Evolutionary conservation across 2,113 vertebrate genomes (phyloP).

Genomic region (zebrafish (Danio rerio)): DNA sequence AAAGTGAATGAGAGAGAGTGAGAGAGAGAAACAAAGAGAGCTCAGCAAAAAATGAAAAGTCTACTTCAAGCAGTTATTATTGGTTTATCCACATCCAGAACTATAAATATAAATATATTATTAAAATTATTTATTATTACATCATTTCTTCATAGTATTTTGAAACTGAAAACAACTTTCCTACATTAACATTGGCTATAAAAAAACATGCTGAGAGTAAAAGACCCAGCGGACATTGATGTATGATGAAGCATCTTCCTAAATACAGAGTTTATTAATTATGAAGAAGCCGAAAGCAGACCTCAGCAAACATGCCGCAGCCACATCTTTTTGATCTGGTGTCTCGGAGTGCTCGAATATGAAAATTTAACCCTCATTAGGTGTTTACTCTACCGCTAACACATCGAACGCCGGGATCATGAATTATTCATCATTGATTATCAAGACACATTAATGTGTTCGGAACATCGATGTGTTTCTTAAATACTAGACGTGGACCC

Average conservation of each 20-base stretch:
- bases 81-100: too few relatives aligned
- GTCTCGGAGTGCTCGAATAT: not conserved
- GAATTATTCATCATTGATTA: conserved; percentile 5
- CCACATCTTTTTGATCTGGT: not conserved
- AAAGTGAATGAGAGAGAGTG: too few relatives aligned
- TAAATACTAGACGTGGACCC: not conserved
- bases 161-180: not conserved
- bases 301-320: not conserved
- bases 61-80: too few relatives aligned
- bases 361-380: not conserved
- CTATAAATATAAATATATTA: too few relatives aligned
- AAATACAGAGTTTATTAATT: not conserved
- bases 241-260: not conserved
- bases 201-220: not conserved
- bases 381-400: not conserved
- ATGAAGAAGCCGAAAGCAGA: not conserved
- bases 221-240: not conserved
- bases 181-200: not conserved
- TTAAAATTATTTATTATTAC: too few relatives aligned
- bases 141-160: not conserved
- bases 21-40: too few relatives aligned
- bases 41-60: too few relatives aligned
- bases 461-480: not conserved
- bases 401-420: not conserved
- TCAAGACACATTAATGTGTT: not conserved